Conservation (phyloP, 2,113 vertebrate species). For the Piprites chloris region DNA sequence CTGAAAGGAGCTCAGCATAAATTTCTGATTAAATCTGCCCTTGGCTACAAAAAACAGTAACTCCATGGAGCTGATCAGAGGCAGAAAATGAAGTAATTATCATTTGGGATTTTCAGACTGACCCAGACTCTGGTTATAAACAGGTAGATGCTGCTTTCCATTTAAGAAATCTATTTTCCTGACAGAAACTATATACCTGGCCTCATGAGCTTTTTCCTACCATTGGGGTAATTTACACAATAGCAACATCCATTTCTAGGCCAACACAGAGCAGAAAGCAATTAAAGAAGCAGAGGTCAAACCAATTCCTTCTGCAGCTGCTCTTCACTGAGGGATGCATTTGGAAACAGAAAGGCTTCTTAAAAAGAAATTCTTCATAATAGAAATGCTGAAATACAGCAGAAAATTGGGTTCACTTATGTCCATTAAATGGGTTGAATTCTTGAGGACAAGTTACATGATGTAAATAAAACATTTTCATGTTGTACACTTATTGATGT, state of each 20-base stretch:
- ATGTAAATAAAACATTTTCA: background rate
- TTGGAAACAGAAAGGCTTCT: constrained; percentile 5
- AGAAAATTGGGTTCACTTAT: background rate
- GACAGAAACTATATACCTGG: constrained; percentile 2
- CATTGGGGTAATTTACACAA: background rate
- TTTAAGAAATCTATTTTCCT: constrained; percentile 25
- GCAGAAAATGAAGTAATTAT: background rate
- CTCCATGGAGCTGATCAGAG: background rate
- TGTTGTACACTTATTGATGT: background rate
- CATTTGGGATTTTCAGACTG: background rate
- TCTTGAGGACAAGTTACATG: background rate
- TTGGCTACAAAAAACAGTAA: background rate
- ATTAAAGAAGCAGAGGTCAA: constrained; percentile 56
- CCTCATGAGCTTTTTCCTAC: background rate
- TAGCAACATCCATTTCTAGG: constrained; percentile 26
- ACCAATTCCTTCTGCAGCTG: constrained; percentile 23
- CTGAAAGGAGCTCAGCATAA: background rate
- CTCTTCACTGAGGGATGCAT: background rate
- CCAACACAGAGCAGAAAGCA: constrained; percentile 33
- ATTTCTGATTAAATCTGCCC: background rate
- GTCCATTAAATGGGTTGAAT: background rate
- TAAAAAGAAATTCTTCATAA: background rate
- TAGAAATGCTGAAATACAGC: background rate
- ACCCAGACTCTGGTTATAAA: background rate
- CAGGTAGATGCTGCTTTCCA: background rate